phyloP scores from a whole-genome alignment of 1,140 invertebrate genomes.

The Temnothorax longispinosus region DNA sequence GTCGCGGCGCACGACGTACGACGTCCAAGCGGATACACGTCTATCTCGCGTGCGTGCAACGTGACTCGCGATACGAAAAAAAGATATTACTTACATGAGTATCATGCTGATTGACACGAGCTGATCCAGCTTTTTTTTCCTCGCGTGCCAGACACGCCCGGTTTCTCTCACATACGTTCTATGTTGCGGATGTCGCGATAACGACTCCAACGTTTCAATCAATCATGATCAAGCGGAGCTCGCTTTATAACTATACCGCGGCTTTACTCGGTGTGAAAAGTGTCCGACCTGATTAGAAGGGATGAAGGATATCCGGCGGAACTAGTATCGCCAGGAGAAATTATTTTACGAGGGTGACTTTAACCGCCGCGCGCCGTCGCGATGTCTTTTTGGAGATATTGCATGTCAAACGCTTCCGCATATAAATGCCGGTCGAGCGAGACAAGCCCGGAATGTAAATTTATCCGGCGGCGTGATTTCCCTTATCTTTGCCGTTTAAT shows the following conservation, averaged over 20 bases:
- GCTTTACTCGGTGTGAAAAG: neutral
- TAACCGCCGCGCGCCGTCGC: neutral
- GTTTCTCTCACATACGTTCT: neutral
- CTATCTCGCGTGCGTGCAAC: slow-evolving; percentile 21
- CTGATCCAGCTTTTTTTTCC: neutral
- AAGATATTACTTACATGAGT: slow-evolving; percentile 23
- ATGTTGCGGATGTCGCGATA: neutral
- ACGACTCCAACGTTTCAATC: slow-evolving; percentile 40
- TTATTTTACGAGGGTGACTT: slow-evolving; percentile 38
- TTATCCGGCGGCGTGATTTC: neutral
- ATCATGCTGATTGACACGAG: slow-evolving; percentile 34
- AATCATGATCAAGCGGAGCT: slow-evolving; percentile 26
- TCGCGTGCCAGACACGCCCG: slow-evolving; percentile 12
- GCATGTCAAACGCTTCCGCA: slow-evolving; percentile 35
- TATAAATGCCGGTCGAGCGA: slow-evolving; percentile 25
- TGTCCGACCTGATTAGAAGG: neutral
- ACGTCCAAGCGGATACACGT: neutral
- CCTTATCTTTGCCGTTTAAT: slow-evolving; percentile 22
- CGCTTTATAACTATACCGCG: neutral
- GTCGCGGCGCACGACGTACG: neutral
- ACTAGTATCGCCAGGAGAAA: slow-evolving; percentile 5
- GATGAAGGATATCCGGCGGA: neutral
- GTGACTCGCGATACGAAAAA: slow-evolving; percentile 7
- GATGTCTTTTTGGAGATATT: slow-evolving; percentile 44
- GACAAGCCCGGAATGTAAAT: slow-evolving; percentile 18